These are phyloP conservation scores for Pharmacophagus antenor DNA, from an alignment of 2,888 invertebrate genomes.

Conservation along the genomic window DNA sequence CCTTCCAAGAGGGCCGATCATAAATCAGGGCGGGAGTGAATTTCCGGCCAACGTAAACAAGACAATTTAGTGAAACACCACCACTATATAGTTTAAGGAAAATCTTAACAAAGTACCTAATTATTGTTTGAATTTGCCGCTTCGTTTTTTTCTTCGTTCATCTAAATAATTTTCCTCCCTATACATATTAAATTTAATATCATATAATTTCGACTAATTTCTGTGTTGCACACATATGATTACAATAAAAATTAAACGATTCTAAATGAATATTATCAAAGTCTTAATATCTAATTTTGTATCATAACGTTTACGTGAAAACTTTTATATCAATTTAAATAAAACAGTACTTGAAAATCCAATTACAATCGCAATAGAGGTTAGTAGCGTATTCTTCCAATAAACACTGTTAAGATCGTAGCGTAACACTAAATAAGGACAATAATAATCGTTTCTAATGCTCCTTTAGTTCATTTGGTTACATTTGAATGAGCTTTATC, in stretches of 20 bases:
- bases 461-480: slow-evolving; percentile 53
- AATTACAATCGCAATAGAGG: slow-evolving; percentile 37
- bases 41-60: slow-evolving; percentile 66
- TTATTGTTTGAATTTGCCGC: slow-evolving; percentile 53
- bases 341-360: slow-evolving; percentile 34
- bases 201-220: no score
- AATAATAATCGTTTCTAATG: slow-evolving; percentile 52
- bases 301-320: slow-evolving; percentile 11
- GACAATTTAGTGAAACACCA: slow-evolving; percentile 67
- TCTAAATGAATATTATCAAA: background rate
- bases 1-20: slow-evolving; percentile 57
- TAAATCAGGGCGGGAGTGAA: slow-evolving; percentile 68
- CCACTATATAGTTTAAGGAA: slow-evolving; percentile 51
- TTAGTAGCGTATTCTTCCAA: slow-evolving; percentile 40
- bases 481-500: slow-evolving; percentile 58
- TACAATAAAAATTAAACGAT: no score
- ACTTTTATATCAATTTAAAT: slow-evolving; percentile 35
- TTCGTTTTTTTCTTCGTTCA: no score
- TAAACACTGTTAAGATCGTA: slow-evolving; percentile 40
- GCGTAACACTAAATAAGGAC: slow-evolving; percentile 38
- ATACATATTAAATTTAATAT: no score
- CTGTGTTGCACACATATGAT: no score
- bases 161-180: no score
- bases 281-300: background rate
- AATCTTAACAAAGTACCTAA: slow-evolving; percentile 53